These are phyloP conservation scores for Celastrina argiolus DNA, from an alignment of 2,888 invertebrate genomes.

Conservation along the genomic window DNA sequence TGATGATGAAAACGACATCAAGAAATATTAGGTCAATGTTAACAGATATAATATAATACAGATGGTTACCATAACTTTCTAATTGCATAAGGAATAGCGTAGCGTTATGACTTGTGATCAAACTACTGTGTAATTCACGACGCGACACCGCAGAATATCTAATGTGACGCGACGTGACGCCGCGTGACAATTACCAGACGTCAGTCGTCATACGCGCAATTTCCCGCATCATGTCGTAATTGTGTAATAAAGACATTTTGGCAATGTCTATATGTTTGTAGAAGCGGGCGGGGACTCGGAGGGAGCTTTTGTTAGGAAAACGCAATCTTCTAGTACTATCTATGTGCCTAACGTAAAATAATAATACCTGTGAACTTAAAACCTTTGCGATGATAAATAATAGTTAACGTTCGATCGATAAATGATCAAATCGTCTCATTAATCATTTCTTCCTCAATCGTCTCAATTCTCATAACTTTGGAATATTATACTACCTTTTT, in stretches of 20 bases:
- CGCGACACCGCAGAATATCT: background rate
- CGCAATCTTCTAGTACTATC: too few relatives aligned
- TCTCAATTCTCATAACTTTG: too few relatives aligned
- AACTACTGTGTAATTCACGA: background rate
- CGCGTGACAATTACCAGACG: background rate
- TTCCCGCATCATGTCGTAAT: background rate
- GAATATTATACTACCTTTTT: too few relatives aligned
- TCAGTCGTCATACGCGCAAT: background rate
- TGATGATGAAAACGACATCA: too few relatives aligned
- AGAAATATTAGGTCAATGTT: background rate
- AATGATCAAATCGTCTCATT: too few relatives aligned
- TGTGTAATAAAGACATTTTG: background rate
- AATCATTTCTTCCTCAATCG: too few relatives aligned
- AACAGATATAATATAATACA: background rate
- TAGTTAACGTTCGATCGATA: too few relatives aligned
- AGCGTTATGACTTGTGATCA: background rate
- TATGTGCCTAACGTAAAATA: too few relatives aligned
- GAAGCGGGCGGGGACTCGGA: background rate
- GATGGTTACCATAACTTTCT: background rate
- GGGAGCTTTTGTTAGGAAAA: too few relatives aligned
- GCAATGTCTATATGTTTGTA: background rate
- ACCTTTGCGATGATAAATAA: too few relatives aligned
- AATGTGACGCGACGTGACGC: background rate
- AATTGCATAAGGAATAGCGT: background rate
- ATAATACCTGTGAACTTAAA: too few relatives aligned